Conservation (phyloP, 2,888 invertebrate genomes). For the Caenorhabditis sp. region DNA sequence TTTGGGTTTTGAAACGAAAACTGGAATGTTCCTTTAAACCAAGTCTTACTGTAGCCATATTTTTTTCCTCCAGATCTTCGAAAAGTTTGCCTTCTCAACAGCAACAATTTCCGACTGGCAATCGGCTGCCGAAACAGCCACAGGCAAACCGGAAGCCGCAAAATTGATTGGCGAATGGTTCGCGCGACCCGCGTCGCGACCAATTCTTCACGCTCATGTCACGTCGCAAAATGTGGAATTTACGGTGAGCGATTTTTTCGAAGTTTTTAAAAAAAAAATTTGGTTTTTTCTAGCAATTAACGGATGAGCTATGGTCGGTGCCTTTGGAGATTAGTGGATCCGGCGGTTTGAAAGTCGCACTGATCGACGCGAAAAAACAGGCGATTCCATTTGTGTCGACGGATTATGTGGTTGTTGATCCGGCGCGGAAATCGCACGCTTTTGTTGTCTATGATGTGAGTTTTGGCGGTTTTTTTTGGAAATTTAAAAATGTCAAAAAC, state of each 20-base stretch:
- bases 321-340: conserved; percentile 46
- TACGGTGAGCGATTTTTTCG: conserved; percentile 10
- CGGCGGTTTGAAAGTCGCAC: conserved; percentile 30
- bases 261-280: no score
- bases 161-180: conserved; percentile 43
- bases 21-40: no score
- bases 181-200: conserved; percentile 9
- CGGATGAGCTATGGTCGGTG: conserved; percentile 43
- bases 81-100: conserved; percentile 42
- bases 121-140: conserved; percentile 27
- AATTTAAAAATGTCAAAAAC: no score
- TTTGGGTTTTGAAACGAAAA: no score
- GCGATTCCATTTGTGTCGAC: conserved; percentile 38
- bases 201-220: conserved; percentile 40
- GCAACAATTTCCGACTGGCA: conserved; percentile 43
- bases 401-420: conserved; percentile 53
- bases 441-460: conserved; percentile 54
- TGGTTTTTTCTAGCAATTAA: conserved; percentile 37
- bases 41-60: background rate
- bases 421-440: conserved; percentile 47
- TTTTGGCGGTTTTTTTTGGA: conserved; percentile 2
- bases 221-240: conserved; percentile 32
- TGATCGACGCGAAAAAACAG: conserved; percentile 32
- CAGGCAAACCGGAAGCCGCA: conserved; percentile 31
- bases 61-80: conserved; percentile 32